These are phyloP conservation scores for Eira barbara DNA, from an alignment of 2,113 vertebrate genomes.

Conservation along the genomic window DNA sequence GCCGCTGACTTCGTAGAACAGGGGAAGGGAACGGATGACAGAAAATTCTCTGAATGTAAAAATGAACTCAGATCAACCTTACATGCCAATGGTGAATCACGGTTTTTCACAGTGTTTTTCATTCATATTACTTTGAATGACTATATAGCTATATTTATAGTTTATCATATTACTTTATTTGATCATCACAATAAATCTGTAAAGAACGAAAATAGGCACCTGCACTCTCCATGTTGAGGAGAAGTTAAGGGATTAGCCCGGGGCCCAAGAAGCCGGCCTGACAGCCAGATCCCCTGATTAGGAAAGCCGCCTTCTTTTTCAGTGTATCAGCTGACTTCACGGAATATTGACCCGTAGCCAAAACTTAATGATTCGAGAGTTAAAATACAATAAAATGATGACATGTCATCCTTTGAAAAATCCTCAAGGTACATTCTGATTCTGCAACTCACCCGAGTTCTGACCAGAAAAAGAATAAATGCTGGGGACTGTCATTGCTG, in stretches of 20 bases:
- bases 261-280: background rate
- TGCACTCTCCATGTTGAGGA: background rate
- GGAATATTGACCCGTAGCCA: background rate
- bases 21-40: background rate
- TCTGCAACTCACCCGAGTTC: background rate
- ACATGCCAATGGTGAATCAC: background rate
- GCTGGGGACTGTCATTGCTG: background rate
- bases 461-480: background rate
- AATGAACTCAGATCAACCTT: background rate
- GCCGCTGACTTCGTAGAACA: background rate
- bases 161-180: background rate
- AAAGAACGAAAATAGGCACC: background rate
- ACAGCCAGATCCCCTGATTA: background rate
- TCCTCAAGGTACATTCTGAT: background rate
- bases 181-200: background rate
- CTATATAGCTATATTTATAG: background rate
- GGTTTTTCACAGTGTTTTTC: conserved; percentile 14
- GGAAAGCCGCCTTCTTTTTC: background rate
- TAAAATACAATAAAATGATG: background rate
- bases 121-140: conserved; percentile 4
- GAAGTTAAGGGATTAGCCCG: background rate
- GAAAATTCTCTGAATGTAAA: background rate
- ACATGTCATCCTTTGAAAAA: background rate
- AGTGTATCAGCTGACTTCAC: background rate
- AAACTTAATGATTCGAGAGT: background rate